Evolutionary conservation across 2,888 invertebrate genomes (phyloP).

Genomic region (Emmelina monodactyla): DNA sequence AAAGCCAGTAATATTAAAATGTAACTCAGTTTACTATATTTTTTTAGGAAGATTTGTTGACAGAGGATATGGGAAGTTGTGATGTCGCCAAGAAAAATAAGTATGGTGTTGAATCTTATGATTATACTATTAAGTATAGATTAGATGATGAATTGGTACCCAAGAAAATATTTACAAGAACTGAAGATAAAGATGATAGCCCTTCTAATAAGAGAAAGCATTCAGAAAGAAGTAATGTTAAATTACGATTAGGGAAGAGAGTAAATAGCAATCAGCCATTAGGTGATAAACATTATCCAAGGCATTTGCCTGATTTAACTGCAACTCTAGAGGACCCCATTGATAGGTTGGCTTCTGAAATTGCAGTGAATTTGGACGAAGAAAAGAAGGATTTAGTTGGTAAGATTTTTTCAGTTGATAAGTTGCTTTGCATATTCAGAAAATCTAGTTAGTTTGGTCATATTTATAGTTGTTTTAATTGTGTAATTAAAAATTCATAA

Average conservation of each 20-base stretch:
- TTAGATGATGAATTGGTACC: slow-evolving; percentile 58
- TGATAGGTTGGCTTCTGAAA: slow-evolving; percentile 73
- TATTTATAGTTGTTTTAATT: no score
- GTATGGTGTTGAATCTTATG: slow-evolving; percentile 81
- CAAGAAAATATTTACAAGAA: slow-evolving; percentile 41
- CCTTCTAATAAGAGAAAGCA: slow-evolving; percentile 65
- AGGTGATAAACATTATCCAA: slow-evolving; percentile 61
- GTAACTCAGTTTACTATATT: background rate
- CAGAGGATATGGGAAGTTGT: slow-evolving; percentile 79
- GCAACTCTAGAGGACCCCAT: slow-evolving; percentile 55
- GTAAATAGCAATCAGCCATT: slow-evolving; percentile 42
- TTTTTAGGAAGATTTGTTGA: slow-evolving; percentile 79
- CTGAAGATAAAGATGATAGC: slow-evolving; percentile 24
- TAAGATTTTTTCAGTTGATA: no score
- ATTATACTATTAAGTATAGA: slow-evolving; percentile 71
- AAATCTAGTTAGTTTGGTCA: no score
- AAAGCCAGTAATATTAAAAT: no score
- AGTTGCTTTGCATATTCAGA: no score
- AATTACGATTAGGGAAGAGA: slow-evolving; percentile 64
- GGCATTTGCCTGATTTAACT: slow-evolving; percentile 66
- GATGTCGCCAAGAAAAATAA: slow-evolving; percentile 74
- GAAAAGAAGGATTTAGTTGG: slow-evolving; percentile 77
- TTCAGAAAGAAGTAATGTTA: slow-evolving; percentile 65
- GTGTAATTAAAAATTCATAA: no score
- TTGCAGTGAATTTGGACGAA: slow-evolving; percentile 76